Evolutionary conservation across 2,888 invertebrate genomes (phyloP).

Genomic region (Cylindroiulus punctatus): DNA sequence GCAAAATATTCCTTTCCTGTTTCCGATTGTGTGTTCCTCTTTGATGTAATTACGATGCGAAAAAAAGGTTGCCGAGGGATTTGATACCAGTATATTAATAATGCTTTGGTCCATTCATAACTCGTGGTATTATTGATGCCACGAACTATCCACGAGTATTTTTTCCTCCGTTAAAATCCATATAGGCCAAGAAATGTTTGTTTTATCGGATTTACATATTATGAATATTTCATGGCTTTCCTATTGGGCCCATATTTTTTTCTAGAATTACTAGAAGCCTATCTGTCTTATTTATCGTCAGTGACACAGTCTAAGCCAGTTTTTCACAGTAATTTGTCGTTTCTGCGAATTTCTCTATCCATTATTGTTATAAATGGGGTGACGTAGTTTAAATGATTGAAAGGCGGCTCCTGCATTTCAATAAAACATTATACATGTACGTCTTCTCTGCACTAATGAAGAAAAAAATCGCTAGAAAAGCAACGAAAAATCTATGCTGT

Average conservation of each 20-base stretch:
- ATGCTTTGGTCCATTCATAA: constrained; percentile 14
- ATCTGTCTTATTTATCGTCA: constrained; percentile 41
- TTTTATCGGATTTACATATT: constrained; percentile 42
- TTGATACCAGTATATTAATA: constrained; percentile 11
- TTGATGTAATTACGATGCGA: constrained; percentile 21
- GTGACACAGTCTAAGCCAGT: constrained; percentile 19
- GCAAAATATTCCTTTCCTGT: constrained; percentile 20
- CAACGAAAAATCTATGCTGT: neutral
- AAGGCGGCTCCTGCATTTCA: constrained; percentile 40
- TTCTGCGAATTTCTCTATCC: constrained; percentile 15
- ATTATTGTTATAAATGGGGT: constrained; percentile 43
- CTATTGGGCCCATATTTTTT: constrained; percentile 43
- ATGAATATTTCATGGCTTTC: constrained; percentile 28
- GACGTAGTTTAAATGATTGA: constrained; percentile 45
- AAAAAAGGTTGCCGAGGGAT: neutral
- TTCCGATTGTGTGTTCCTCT: neutral
- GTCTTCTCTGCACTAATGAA: constrained; percentile 28
- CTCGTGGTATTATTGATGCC: neutral
- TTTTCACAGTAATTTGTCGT: constrained; percentile 41
- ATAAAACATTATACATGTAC: constrained; percentile 35
- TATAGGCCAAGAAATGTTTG: constrained; percentile 36
- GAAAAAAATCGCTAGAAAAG: neutral
- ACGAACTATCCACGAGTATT: neutral
- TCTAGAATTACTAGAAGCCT: constrained; percentile 36
- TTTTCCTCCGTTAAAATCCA: neutral